phyloP scores from a whole-genome alignment of 2,797 vertebrate genomes.

The Lithobates sylvaticus region DNA sequence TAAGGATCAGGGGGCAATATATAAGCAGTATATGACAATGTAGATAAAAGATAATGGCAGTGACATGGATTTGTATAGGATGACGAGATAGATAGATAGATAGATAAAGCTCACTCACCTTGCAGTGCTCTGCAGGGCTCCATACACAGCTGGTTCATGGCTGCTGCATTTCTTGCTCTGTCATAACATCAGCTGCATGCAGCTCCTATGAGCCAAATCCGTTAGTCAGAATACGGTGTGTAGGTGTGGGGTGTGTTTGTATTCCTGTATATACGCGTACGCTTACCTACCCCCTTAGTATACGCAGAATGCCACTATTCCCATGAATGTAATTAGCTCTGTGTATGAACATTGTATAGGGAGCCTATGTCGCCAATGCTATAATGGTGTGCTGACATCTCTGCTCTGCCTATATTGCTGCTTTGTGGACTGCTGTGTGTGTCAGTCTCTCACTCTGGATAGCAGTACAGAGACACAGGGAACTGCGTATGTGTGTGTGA shows the following conservation, averaged over 20 bases:
- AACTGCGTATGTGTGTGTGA: constrained; percentile 61
- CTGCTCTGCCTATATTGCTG: constrained; percentile 19
- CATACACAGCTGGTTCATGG: constrained; percentile 61
- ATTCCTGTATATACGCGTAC: not conserved
- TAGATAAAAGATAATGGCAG: not conserved
- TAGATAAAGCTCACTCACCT: constrained; percentile 52
- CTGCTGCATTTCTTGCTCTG: constrained; percentile 63
- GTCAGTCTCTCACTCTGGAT: constrained; percentile 46
- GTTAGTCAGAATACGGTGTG: not conserved
- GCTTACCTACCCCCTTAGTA: not conserved
- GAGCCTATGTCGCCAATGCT: not conserved
- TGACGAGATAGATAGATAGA: not conserved
- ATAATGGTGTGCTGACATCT: constrained; percentile 32
- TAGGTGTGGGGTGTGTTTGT: not conserved
- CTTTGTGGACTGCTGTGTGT: constrained; percentile 22
- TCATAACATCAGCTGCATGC: constrained; percentile 60
- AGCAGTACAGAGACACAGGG: constrained; percentile 12
- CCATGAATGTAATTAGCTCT: not conserved
- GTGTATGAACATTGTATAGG: not conserved
- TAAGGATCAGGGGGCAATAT: not conserved
- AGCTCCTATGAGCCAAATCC: constrained; percentile 43
- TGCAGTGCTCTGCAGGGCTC: constrained; percentile 63
- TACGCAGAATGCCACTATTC: not conserved
- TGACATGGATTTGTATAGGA: too few relatives aligned
- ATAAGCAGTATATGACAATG: not conserved